These are phyloP conservation scores for Ptychodera flava DNA, from an alignment of 35 echinoderm and acorn worm genomes.

Conservation along the genomic window DNA sequence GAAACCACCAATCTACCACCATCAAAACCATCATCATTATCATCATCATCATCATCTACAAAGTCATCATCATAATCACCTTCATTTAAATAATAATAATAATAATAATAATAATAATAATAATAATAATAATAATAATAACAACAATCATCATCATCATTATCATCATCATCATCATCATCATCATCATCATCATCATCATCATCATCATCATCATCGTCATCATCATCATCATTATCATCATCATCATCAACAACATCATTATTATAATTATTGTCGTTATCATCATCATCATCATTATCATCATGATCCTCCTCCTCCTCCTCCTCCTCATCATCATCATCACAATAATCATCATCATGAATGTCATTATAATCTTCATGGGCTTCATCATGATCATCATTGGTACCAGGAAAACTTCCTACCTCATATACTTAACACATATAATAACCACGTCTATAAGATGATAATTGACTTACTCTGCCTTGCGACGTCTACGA, in stretches of 20 bases:
- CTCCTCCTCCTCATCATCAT: neutral
- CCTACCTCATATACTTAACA: too few relatives aligned
- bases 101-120: neutral
- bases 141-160: neutral
- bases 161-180: neutral
- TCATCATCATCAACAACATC: neutral
- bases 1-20: neutral
- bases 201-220: neutral
- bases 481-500: too few relatives aligned
- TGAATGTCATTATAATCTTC: neutral
- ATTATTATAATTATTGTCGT: neutral
- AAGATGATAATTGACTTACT: too few relatives aligned
- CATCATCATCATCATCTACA: neutral
- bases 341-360: neutral
- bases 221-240: neutral
- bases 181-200: neutral
- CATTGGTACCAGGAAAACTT: neutral
- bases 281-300: neutral
- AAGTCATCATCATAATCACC: neutral
- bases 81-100: neutral
- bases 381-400: neutral
- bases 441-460: too few relatives aligned
- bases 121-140: neutral
- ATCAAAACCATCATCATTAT: neutral
- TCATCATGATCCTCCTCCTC: neutral